These are phyloP conservation scores for Tachina lurida DNA, from an alignment of 2,888 invertebrate genomes.

Conservation along the genomic window DNA sequence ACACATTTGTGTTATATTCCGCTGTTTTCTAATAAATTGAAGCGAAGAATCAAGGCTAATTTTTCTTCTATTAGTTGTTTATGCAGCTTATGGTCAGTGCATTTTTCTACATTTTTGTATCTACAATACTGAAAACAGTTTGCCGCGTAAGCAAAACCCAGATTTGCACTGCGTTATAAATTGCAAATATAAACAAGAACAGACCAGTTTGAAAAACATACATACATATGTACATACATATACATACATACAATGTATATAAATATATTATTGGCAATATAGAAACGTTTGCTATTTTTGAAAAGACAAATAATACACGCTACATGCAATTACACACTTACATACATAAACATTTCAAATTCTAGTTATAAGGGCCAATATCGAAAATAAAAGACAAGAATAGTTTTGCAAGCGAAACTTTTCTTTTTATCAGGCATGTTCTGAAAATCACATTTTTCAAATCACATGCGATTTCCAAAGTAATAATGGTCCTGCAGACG, in stretches of 20 bases:
- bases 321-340: too few species aligned
- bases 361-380: too few species aligned
- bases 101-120: neutral
- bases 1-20: slow-evolving; percentile 1
- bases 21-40: slow-evolving; percentile 38
- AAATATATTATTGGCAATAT: neutral
- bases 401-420: too few species aligned
- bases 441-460: too few species aligned
- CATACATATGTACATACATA: neutral
- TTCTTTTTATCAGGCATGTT: too few species aligned
- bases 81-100: neutral
- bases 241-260: neutral
- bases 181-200: neutral
- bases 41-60: slow-evolving; percentile 57
- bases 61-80: slow-evolving; percentile 6
- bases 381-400: too few species aligned
- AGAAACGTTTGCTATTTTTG: too few species aligned
- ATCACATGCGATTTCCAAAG: too few species aligned
- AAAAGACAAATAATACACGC: too few species aligned
- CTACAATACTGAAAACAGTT: neutral
- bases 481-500: too few species aligned
- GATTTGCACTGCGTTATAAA: neutral
- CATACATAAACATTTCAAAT: too few species aligned
- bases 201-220: neutral
- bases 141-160: neutral